These are phyloP conservation scores for Morphnarchus princeps DNA, from an alignment of 2,113 vertebrate species.

Conservation along the genomic window DNA sequence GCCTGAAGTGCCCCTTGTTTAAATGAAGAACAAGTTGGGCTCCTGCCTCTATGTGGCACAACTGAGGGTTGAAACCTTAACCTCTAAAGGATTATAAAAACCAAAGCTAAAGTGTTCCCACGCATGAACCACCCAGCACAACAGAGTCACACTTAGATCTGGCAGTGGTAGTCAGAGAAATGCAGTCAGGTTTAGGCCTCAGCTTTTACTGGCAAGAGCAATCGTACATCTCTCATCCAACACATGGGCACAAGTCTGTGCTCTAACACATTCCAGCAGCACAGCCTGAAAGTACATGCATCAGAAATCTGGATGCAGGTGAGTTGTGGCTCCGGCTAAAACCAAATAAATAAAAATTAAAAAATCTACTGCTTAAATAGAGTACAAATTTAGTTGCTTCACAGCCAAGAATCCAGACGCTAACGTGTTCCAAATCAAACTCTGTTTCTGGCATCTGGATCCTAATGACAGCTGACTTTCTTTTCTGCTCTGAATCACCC, in stretches of 20 bases:
- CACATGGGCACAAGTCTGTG: neutral
- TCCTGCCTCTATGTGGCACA: neutral
- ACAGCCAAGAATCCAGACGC: neutral
- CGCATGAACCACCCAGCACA: neutral
- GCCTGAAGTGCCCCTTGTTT: neutral
- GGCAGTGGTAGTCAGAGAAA: neutral
- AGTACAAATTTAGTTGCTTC: neutral
- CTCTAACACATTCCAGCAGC: neutral
- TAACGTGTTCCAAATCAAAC: neutral
- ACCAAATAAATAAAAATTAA: neutral
- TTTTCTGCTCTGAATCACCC: neutral
- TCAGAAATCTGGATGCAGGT: slow-evolving; percentile 15
- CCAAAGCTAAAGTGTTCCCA: neutral
- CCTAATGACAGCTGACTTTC: neutral
- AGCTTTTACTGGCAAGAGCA: neutral
- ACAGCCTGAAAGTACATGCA: neutral
- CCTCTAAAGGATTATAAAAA: neutral
- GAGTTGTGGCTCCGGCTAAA: neutral
- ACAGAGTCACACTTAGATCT: neutral
- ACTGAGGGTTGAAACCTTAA: neutral
- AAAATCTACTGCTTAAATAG: neutral
- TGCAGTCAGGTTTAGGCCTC: neutral
- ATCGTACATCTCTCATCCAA: neutral
- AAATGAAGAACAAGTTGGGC: neutral
- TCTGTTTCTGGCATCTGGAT: neutral